phyloP scores from a whole-genome alignment of 1,140 invertebrate species.

The Plectrocnemia conspersa region DNA sequence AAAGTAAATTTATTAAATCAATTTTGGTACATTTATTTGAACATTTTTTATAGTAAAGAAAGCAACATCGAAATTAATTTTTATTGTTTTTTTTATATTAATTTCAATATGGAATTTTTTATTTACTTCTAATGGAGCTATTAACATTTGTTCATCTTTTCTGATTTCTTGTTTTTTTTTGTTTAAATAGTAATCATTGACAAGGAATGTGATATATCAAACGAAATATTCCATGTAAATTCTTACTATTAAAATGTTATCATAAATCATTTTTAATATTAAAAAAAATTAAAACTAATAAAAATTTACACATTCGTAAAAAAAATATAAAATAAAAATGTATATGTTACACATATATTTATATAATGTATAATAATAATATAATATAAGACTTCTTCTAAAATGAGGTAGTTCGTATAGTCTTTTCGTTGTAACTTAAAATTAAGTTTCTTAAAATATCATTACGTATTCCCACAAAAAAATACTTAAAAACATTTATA shows the following conservation, averaged over 20 bases:
- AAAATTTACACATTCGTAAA: conserved; percentile 7
- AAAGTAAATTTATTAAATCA: conserved; percentile 24
- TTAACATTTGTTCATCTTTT: too few species aligned
- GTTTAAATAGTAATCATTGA: conserved; percentile 9
- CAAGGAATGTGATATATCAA: background rate
- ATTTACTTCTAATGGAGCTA: too few species aligned
- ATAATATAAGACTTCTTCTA: conserved; percentile 30
- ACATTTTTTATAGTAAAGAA: too few species aligned
- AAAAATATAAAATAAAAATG: too few species aligned
- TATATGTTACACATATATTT: conserved; percentile 2
- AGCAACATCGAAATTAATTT: too few species aligned
- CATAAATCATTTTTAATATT: background rate
- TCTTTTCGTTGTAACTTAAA: conserved; percentile 35
- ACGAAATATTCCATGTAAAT: background rate
- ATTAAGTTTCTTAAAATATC: conserved; percentile 18
- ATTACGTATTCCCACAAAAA: conserved; percentile 20
- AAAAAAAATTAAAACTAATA: background rate
- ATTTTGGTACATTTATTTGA: conserved; percentile 25
- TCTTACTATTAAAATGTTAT: background rate
- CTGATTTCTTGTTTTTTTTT: too few species aligned
- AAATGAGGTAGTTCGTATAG: conserved; percentile 36
- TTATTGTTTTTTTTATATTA: too few species aligned
- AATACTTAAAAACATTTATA: background rate
- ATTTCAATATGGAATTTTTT: too few species aligned
- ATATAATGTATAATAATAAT: conserved; percentile 13